phyloP scores from a whole-genome alignment of 2,888 invertebrate species.

The Geophilus truncorum region DNA sequence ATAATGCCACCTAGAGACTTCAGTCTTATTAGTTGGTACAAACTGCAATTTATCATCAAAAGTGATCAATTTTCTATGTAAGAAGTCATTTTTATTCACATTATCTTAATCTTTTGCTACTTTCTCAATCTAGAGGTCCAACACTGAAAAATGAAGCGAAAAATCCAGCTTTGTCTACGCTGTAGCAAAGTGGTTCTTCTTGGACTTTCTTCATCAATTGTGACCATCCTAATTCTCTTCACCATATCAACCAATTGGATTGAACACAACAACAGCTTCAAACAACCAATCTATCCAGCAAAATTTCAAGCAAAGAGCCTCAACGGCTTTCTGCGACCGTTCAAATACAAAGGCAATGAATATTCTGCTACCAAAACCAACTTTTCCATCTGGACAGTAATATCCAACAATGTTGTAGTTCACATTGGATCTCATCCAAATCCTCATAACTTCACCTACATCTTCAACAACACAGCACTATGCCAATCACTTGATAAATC shows the following conservation, averaged over 20 bases:
- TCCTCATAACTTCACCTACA: constrained; percentile 36
- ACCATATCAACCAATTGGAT: not conserved
- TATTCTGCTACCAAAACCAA: not conserved
- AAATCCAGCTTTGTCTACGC: not conserved
- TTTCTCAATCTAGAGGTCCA: too few species aligned
- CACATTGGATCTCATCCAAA: constrained; percentile 37
- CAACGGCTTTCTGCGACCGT: too few species aligned
- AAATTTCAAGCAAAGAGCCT: too few species aligned
- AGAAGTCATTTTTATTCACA: too few species aligned
- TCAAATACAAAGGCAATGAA: too few species aligned
- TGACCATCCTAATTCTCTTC: not conserved
- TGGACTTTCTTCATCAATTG: not conserved
- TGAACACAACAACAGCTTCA: not conserved
- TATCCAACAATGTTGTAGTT: constrained; percentile 34
- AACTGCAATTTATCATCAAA: too few species aligned
- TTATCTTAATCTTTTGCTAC: too few species aligned
- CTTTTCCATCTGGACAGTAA: not conserved
- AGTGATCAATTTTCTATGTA: too few species aligned
- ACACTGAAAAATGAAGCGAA: not conserved
- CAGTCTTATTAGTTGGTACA: too few species aligned
- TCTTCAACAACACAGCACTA: constrained; percentile 35
- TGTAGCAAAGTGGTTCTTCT: not conserved
- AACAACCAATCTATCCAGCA: not conserved
- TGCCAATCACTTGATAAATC: constrained; percentile 37
- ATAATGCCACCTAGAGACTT: too few species aligned